Evolutionary conservation across 1,140 invertebrate genomes (phyloP), one percentile per base, ranked within the genome.

Genomic region (Gryon sp.): DNA sequence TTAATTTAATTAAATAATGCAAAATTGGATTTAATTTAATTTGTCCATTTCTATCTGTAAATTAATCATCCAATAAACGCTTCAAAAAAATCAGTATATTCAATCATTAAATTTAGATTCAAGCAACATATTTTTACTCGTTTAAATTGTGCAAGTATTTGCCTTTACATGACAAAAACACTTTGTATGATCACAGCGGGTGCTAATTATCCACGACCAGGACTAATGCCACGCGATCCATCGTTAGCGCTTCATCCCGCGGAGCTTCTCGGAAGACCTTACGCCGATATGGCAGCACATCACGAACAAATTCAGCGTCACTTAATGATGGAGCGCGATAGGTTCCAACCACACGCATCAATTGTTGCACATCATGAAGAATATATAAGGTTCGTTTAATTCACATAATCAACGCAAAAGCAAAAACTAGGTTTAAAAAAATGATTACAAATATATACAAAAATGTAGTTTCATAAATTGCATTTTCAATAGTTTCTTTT

Each of bases 291-390:
- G 86, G 89, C 96, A 30, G 94, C 93, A 41, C 93, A 95, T 52
- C 95, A 96, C 79, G 95, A 97, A 85, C 95, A 96, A 80, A 85
- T 96, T 16, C 95, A 97, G 85, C 90, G 95, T 69, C 95, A 97
- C 80, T 90, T 96, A 81, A 89, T 97, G 88, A 84, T 97, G 86
- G 95, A 97, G 84, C 90, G 95, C 19, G 94, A 95, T 78, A 89
- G 94, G 53, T 93, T 92, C 80, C 91, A 90, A 62, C 86, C 91
- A 28, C 93, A 93, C 50, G 91, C 92, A 9, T 91, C 91, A 4
- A 86, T 93, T 30, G 90, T 93, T 22, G 92, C 92, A 18, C 92
- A 94, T 77, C 94, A 95, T 84, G 94, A 96, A 86, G 94, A 96
- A 82, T 95, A 94, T 84, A 87, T 95, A 79, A 92, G 95, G 93